Percentiles rank a stretch among this genome's conserved stretches.
Evolutionary conservation across 53 echinoderm and acorn worm genomes (phyloP).

Genomic region (Apostichopus leukothele): DNA sequence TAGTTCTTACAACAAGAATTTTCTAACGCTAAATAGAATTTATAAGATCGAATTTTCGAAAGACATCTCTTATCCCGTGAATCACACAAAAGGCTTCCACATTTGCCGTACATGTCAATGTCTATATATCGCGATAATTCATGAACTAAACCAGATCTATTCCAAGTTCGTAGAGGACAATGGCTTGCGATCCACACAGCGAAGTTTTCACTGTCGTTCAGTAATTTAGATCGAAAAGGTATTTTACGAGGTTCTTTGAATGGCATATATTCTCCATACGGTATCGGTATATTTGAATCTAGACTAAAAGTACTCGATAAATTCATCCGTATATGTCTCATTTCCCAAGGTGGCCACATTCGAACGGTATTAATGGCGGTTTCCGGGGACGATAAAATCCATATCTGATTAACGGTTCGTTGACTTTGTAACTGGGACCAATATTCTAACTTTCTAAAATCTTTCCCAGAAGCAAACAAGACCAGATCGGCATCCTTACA

Average conservation of each 20-base stretch:
- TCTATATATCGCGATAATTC: slow-evolving; percentile 16
- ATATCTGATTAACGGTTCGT: slow-evolving; percentile 4
- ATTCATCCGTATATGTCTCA: slow-evolving; percentile 22
- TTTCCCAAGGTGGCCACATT: slow-evolving; percentile 7
- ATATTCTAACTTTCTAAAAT: neutral
- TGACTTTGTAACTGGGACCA: slow-evolving; percentile 11
- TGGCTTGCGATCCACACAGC: slow-evolving; percentile 34
- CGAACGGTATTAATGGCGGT: slow-evolving; percentile 16
- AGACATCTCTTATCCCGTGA: neutral
- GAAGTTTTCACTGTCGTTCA: slow-evolving; percentile 20
- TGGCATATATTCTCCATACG: slow-evolving; percentile 10
- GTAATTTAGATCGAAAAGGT: slow-evolving; percentile 22
- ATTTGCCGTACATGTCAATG: slow-evolving; percentile 23
- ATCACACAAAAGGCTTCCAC: slow-evolving; percentile 18
- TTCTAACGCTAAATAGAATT: slow-evolving; percentile 38
- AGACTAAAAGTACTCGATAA: slow-evolving; percentile 25
- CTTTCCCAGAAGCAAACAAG: slow-evolving; percentile 3
- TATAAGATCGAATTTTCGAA: neutral
- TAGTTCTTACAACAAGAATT: slow-evolving; percentile 23
- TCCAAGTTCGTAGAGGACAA: slow-evolving; percentile 23
- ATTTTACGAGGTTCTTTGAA: neutral
- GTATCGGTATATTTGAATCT: slow-evolving; percentile 20
- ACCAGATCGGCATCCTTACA: slow-evolving; percentile 11
- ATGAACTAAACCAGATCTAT: slow-evolving; percentile 11
- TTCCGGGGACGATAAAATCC: slow-evolving; percentile 17